Base-by-base conservation (phyloP, 2,888 invertebrate species). In the Blera fallax region DNA sequence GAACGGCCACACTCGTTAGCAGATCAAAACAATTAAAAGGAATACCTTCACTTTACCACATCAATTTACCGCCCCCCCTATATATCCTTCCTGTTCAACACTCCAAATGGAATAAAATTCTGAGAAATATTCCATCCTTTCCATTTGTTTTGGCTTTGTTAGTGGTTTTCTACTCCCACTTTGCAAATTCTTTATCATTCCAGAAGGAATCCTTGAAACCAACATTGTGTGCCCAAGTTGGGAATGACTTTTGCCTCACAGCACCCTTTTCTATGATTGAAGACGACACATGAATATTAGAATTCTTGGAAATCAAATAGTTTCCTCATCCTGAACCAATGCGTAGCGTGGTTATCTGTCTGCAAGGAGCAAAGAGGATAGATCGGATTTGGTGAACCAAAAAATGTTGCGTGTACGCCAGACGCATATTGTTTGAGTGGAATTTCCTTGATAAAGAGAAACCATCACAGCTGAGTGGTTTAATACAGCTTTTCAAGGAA, bases 361-460 rank as follows among this genome's bases (percentile, higher is more conserved):
- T n/a, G n/a, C n/a, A n/a, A n/a, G 10, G 1, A 32, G 34, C 1
- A 10, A 58, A 0, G 11, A 58, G 34, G 10, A 21, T 8, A 7
- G n/a, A 48, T 21, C 3, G 48, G 21, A 48, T 48, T 48, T 58
- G 14, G 34, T n/a, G 34, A 58, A 27, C 1, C 27, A 18, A 45
- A 16, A 29, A 43, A 60, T 16, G 43, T 62, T 62, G 27, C 62
- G 62, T 62, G 29, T 62, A 62, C 62, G 62, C 45, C 62, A 1
- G 18, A 37, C 14, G 34, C 18, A 37, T 4, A 24, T n/a, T n/a
- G 27, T 54, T 54, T 29, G 14, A 29, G 6, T 58, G 34, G 32
- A 56, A 32, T 32, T 32, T 56, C 3, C 32, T 56, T 48, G 48
- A 24, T 48, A 48, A 27, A 32, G 16, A 16, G 8, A 18, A 56